Evolutionary conservation across 2,888 invertebrate species (phyloP).

Genomic region (Boloria selene): DNA sequence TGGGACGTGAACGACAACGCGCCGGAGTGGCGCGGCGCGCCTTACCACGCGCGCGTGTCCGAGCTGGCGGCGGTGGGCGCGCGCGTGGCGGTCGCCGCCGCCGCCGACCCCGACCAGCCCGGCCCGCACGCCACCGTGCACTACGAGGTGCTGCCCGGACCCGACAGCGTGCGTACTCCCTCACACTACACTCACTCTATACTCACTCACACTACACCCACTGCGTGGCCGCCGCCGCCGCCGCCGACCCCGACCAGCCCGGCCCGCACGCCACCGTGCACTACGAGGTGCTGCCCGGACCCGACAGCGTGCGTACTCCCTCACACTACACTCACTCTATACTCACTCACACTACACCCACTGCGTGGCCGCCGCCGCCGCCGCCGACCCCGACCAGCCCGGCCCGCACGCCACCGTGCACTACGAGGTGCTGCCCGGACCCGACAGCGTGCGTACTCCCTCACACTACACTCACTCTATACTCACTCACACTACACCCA

Average conservation of each 20-base stretch:
- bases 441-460: conserved; percentile 83
- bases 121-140: conserved; percentile 94
- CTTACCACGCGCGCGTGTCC: conserved; percentile 91
- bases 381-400: conserved; percentile 92
- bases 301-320: conserved; percentile 83
- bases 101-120: conserved; percentile 92
- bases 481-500: no score
- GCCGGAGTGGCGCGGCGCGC: conserved; percentile 90
- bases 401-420: conserved; percentile 94
- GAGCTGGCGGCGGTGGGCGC: conserved; percentile 89
- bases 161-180: conserved; percentile 82
- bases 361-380: conserved; percentile 90
- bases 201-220: no score
- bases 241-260: conserved; percentile 92
- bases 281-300: conserved; percentile 91
- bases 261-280: conserved; percentile 94
- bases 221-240: conserved; percentile 89
- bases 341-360: no score
- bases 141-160: conserved; percentile 91
- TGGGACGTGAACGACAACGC: conserved; percentile 96
- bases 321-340: no score
- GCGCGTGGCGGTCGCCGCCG: conserved; percentile 89
- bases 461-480: no score
- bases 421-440: conserved; percentile 91
- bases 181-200: no score